Percentiles rank a stretch among this genome's conserved stretches.
These are phyloP conservation scores for Gymnopithys bicolor DNA, from an alignment of 2,797 vertebrate genomes.

Conservation along the genomic window DNA sequence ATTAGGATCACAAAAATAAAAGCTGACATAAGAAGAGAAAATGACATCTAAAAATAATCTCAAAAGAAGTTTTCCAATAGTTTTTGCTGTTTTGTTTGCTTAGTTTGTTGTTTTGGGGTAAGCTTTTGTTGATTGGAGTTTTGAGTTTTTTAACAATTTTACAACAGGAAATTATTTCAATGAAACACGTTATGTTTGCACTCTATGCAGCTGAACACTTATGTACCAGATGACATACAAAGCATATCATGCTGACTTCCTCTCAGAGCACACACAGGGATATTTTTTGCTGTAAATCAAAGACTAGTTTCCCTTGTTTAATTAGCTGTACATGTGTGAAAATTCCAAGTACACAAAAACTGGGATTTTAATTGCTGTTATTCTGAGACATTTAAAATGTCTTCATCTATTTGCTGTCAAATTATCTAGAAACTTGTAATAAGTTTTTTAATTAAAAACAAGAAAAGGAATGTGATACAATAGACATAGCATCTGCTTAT, in stretches of 20 bases:
- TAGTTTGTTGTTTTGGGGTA: not conserved
- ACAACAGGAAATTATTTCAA: not conserved
- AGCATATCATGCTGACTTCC: not conserved
- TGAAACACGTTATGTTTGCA: not conserved
- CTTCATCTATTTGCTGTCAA: not conserved
- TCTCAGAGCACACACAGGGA: not conserved
- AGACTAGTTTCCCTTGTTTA: conserved; percentile 9
- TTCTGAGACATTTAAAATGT: not conserved
- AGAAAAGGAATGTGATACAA: not conserved
- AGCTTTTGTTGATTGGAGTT: not conserved
- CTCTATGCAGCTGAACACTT: not conserved
- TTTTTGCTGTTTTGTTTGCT: not conserved
- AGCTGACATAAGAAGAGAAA: not conserved
- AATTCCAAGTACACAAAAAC: not conserved
- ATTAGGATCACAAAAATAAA: not conserved
- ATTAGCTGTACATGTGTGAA: conserved; percentile 10
- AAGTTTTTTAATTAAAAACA: conserved; percentile 20
- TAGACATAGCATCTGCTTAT: not conserved
- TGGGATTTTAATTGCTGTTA: not conserved
- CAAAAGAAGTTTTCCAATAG: not conserved
- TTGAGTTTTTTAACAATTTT: not conserved
- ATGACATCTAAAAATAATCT: not conserved
- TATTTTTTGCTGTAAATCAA: not conserved
- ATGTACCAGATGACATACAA: not conserved
- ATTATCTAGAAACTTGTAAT: not conserved